These are phyloP conservation scores for Seira ritae DNA, from an alignment of 2,888 invertebrate genomes.

Conservation along the genomic window DNA sequence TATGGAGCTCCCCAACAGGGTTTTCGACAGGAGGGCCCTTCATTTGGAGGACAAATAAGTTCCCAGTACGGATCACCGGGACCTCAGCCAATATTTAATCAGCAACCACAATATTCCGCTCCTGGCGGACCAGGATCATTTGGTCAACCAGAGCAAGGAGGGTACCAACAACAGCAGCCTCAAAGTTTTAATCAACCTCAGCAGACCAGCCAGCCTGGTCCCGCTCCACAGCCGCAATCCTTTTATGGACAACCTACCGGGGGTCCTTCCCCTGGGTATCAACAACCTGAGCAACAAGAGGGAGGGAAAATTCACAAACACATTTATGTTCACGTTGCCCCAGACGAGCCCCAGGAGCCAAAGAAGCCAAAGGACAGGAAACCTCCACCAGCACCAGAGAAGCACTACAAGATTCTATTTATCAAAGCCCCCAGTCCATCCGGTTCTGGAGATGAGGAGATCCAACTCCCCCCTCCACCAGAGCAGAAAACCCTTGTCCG, in stretches of 20 bases:
- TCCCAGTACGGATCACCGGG: slow-evolving; percentile 50
- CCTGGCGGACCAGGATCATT: slow-evolving; percentile 30
- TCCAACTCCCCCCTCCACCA: slow-evolving; percentile 71
- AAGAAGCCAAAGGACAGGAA: slow-evolving; percentile 89
- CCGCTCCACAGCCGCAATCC: slow-evolving; percentile 30
- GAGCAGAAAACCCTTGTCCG: slow-evolving; percentile 68
- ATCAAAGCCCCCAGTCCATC: slow-evolving; percentile 80
- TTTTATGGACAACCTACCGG: slow-evolving; percentile 48
- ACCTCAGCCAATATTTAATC: slow-evolving; percentile 41
- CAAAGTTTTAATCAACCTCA: slow-evolving; percentile 36
- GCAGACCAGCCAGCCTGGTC: slow-evolving; percentile 46
- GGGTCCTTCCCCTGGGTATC: slow-evolving; percentile 75
- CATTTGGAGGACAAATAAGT: slow-evolving; percentile 16
- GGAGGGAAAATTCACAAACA: slow-evolving; percentile 91
- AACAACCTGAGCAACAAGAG: slow-evolving; percentile 81
- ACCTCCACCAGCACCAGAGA: slow-evolving; percentile 93
- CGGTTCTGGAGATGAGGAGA: slow-evolving; percentile 65
- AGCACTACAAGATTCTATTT: slow-evolving; percentile 86
- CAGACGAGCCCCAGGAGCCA: slow-evolving; percentile 81
- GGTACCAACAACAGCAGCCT: slow-evolving; percentile 44
- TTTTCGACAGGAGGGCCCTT: slow-evolving; percentile 46
- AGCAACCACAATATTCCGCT: slow-evolving; percentile 53
- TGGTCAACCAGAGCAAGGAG: slow-evolving; percentile 30
- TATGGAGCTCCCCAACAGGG: slow-evolving; percentile 52
- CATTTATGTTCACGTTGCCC: slow-evolving; percentile 89